Conservation (phyloP, 2,797 vertebrate species). For the Hydrocynus forskahlii region DNA sequence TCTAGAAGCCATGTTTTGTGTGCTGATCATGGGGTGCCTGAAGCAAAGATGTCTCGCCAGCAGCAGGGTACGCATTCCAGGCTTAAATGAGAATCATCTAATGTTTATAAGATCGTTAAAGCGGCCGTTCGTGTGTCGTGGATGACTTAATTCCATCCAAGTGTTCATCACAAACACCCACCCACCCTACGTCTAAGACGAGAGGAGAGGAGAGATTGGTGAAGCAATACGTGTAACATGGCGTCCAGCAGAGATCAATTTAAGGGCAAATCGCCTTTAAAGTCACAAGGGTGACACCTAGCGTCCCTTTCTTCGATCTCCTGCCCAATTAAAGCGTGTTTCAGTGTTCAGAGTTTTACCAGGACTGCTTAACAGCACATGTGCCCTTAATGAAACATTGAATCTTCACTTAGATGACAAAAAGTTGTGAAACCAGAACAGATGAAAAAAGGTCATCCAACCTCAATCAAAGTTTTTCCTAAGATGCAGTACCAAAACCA, state of each 20-base stretch:
- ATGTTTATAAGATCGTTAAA: constrained; percentile 6
- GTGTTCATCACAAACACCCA: constrained; percentile 1
- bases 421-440: background rate
- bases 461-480: background rate
- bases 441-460: background rate
- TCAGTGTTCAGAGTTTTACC: too few species aligned
- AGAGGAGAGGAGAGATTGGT: background rate
- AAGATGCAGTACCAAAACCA: too few species aligned
- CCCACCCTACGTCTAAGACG: constrained; percentile 3
- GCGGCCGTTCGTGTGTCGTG: background rate
- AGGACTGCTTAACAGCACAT: background rate
- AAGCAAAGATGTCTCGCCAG: too few species aligned
- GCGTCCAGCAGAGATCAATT: constrained; percentile 60
- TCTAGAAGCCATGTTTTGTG: background rate
- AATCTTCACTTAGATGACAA: background rate
- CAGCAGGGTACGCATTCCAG: background rate
- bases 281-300: constrained; percentile 88
- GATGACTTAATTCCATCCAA: constrained; percentile 9
- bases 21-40: background rate
- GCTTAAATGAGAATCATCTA: background rate
- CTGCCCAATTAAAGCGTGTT: background rate
- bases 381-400: background rate
- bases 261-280: constrained; percentile 68
- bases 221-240: constrained; percentile 35
- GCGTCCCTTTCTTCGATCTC: constrained; percentile 66